Evolutionary conservation across 2,888 invertebrate genomes (phyloP).

Genomic region (Platypus cylindrus): DNA sequence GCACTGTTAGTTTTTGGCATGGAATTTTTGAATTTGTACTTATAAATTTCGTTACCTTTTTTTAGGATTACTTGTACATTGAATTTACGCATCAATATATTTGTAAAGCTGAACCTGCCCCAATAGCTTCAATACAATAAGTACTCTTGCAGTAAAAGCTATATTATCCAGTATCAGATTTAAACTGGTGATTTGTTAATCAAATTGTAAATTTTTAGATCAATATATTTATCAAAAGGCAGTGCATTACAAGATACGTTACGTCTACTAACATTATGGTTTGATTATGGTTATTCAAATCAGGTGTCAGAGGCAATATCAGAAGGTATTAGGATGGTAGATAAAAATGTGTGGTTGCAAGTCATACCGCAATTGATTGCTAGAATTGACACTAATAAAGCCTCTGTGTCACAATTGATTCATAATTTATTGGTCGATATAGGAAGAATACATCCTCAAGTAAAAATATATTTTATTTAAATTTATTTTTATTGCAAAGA

Average conservation of each 20-base stretch:
- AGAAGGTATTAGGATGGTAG: conserved; percentile 84
- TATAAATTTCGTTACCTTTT: no score
- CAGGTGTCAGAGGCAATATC: conserved; percentile 89
- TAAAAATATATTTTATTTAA: no score
- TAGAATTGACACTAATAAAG: conserved; percentile 86
- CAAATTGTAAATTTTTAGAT: conserved; percentile 49
- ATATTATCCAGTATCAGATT: no score
- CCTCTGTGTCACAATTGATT: conserved; percentile 79
- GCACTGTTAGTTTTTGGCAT: no score
- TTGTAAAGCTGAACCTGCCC: no score
- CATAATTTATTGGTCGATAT: conserved; percentile 91
- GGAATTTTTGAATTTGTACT: no score
- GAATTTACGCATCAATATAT: no score
- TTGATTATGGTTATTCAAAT: conserved; percentile 90
- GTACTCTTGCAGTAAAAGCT: no score
- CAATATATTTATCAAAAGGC: conserved; percentile 82
- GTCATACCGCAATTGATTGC: conserved; percentile 98
- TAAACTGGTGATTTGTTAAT: no score
- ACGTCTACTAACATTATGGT: conserved; percentile 89
- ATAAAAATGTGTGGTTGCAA: conserved; percentile 98
- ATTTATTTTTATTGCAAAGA: background rate
- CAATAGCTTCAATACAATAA: no score
- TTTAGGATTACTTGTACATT: no score
- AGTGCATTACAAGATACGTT: conserved; percentile 94
- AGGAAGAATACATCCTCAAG: conserved; percentile 83